Evolutionary conservation across 2,888 invertebrate genomes (phyloP).

Genomic region (Ophion slaviceki): DNA sequence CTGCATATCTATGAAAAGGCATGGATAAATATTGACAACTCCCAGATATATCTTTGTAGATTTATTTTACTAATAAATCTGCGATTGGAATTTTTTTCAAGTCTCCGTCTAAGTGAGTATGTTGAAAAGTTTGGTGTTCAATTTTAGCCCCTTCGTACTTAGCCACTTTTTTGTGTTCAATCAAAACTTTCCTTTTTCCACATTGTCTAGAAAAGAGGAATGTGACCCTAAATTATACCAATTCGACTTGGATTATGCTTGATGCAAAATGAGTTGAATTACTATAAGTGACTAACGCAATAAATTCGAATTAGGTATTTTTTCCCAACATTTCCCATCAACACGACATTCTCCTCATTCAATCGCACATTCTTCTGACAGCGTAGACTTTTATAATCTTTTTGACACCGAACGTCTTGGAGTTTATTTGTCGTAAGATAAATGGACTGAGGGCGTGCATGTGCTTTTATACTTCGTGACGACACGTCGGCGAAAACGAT

Average conservation of each 20-base stretch:
- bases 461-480: background rate
- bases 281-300: background rate
- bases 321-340: background rate
- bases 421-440: background rate
- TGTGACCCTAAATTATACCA: background rate
- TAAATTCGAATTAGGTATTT: background rate
- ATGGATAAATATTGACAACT: background rate
- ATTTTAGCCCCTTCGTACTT: background rate
- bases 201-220: background rate
- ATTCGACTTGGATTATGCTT: background rate
- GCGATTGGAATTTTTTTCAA: background rate
- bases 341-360: background rate
- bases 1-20: background rate
- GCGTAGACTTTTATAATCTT: background rate
- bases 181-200: background rate
- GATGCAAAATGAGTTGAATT: background rate
- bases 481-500: background rate
- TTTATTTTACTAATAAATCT: background rate
- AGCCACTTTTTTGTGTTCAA: background rate
- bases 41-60: background rate
- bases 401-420: background rate
- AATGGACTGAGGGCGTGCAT: background rate
- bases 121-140: background rate
- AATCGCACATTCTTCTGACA: background rate
- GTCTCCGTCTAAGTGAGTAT: background rate